These are phyloP conservation scores for Hanleya hanleyi DNA, from an alignment of 2,888 invertebrate species.

Conservation along the genomic window DNA sequence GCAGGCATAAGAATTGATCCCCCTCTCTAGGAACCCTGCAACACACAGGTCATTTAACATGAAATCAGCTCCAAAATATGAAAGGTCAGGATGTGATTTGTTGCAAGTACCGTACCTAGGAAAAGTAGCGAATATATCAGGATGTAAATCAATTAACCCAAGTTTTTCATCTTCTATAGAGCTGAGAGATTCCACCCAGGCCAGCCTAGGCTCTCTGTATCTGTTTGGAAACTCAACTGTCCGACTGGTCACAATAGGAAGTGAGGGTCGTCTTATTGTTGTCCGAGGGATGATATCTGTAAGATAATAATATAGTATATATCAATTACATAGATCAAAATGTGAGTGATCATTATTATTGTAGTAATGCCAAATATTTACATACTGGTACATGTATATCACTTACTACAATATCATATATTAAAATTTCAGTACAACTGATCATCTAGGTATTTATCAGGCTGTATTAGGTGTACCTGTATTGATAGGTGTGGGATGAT, in stretches of 20 bases:
- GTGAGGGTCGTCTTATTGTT: slow-evolving; percentile 26
- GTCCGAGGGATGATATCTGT: neutral
- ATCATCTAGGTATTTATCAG: no score
- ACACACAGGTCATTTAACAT: no score
- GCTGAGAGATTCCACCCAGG: slow-evolving; percentile 72
- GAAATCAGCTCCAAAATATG: no score
- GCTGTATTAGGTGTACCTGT: no score
- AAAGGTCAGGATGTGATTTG: no score
- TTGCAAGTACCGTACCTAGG: slow-evolving; percentile 83
- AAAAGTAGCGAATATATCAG: slow-evolving; percentile 86
- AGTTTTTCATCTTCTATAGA: slow-evolving; percentile 73
- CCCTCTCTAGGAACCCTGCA: no score
- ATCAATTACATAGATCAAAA: neutral
- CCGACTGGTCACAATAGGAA: slow-evolving; percentile 64
- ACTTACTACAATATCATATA: no score
- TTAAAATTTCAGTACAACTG: no score
- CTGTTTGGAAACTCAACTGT: slow-evolving; percentile 52
- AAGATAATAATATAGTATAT: neutral
- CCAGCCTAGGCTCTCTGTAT: slow-evolving; percentile 61
- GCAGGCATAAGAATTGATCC: no score
- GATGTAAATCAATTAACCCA: slow-evolving; percentile 92
- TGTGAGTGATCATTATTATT: neutral
- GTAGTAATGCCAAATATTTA: no score
- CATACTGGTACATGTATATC: no score
- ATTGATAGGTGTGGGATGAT: no score